Conservation (phyloP, 2,797 vertebrate species). For the Silurus aristotelis region DNA sequence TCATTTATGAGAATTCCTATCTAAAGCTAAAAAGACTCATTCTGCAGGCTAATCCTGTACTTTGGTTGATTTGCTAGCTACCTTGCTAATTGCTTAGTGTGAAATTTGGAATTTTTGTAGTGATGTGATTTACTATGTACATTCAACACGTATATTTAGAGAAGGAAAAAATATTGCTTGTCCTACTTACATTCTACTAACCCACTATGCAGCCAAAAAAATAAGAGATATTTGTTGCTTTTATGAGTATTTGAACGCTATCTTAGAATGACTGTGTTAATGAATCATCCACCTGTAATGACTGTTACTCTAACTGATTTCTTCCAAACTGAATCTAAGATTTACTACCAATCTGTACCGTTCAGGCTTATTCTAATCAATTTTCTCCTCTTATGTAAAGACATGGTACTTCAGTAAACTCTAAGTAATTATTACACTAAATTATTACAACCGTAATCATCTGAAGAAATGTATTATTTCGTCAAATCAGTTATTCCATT, state of each 20-base stretch:
- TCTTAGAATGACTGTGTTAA: neutral
- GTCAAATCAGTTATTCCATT: neutral
- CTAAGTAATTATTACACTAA: neutral
- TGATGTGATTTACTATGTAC: too few relatives aligned
- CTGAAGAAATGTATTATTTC: neutral
- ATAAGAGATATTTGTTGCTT: neutral
- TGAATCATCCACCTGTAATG: neutral
- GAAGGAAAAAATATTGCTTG: neutral
- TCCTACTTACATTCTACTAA: neutral
- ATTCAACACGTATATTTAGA: neutral
- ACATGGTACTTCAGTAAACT: neutral
- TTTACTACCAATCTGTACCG: neutral
- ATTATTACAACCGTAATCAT: neutral
- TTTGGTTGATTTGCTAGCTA: neutral
- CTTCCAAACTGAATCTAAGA: neutral
- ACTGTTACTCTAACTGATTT: neutral
- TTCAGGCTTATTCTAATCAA: neutral
- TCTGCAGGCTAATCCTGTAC: neutral
- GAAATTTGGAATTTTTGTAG: neutral
- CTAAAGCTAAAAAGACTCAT: neutral
- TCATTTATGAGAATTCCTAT: neutral
- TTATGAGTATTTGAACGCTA: neutral
- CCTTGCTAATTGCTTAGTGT: neutral
- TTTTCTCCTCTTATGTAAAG: neutral
- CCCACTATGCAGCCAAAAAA: neutral